Base-by-base conservation (phyloP, 2,113 vertebrate species). In the Collichthys lucidus region DNA sequence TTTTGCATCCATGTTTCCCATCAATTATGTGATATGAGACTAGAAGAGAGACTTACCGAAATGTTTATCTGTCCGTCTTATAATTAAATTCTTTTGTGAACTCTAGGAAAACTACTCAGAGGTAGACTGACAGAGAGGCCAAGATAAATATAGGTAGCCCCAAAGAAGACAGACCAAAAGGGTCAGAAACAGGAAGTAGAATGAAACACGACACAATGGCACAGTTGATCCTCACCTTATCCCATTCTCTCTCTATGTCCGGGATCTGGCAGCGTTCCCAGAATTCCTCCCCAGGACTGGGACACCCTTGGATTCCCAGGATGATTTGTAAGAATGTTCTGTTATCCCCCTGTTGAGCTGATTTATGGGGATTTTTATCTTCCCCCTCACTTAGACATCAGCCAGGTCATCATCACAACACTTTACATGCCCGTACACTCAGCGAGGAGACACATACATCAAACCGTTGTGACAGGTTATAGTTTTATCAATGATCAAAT, bases 311-410 rank as follows among this genome's bases (percentile, higher is more conserved):
- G 84, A 90, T 92, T 86, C 70, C 80, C 22, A 4, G 35, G 73
- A 66, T 92, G 92, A 94, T 92, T 92, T 93, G 91, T 92, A 72
- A 68, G 79, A 89, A 79, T 86, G 69, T 12, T 79, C 85, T 75
- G 87, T 85, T 92, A 87, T 80, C 85, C 62, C 81, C 82, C 78
- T 11, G 81, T 69, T 79, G 83, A 88, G 67, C 80, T 90, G 92
- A 94, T 93, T 94, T 93, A 93, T 85, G 86, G 72, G 17, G 11
- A 85, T 80, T 89, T 91, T 93, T 90, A 92, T 92, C 86, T 88
- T 60, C 78, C 77, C 85, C 72, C 71, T 89, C 90, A 89, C 90
- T 90, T 87, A 89, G 89, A 92, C 90, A 90, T 91, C 80, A 84
- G 84, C 67, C 74, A 31, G 89, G 92, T 92, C 92, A 92, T 91